These are phyloP conservation scores for Manduca sexta DNA, from an alignment of 1,140 invertebrate species.

Conservation along the genomic window DNA sequence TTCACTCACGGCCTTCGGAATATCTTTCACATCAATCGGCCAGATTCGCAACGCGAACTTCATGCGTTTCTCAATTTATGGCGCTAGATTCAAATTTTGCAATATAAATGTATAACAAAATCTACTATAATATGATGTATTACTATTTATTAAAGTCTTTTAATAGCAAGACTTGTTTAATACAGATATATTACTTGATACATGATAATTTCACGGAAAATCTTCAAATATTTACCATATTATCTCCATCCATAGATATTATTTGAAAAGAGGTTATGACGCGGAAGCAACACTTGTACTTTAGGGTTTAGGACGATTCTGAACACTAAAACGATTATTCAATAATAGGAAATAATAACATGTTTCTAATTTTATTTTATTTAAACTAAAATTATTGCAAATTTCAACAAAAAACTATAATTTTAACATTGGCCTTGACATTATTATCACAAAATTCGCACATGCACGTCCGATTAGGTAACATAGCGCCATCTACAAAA, in stretches of 20 bases:
- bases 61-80: conserved; percentile 52
- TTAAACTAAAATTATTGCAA: too few relatives aligned
- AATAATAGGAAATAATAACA: too few relatives aligned
- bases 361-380: too few relatives aligned
- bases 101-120: conserved; percentile 6
- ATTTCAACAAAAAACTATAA: conserved; percentile 8
- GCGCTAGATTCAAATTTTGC: conserved; percentile 70
- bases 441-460: conserved; percentile 59
- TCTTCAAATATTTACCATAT: conserved; percentile 11
- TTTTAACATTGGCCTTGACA: conserved; percentile 61
- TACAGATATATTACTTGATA: too few relatives aligned
- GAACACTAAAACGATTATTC: too few relatives aligned
- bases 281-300: conserved; percentile 25
- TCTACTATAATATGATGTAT: background rate
- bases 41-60: conserved; percentile 72
- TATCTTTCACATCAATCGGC: conserved; percentile 74
- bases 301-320: background rate
- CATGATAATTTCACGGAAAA: background rate
- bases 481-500: conserved; percentile 45
- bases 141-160: too few relatives aligned
- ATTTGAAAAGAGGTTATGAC: conserved; percentile 43
- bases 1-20: conserved; percentile 74
- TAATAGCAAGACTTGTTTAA: too few relatives aligned
- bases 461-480: conserved; percentile 38
- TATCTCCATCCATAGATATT: conserved; percentile 28